Conservation (phyloP, 2,888 invertebrate genomes). For the Diarsia brunnea region DNA sequence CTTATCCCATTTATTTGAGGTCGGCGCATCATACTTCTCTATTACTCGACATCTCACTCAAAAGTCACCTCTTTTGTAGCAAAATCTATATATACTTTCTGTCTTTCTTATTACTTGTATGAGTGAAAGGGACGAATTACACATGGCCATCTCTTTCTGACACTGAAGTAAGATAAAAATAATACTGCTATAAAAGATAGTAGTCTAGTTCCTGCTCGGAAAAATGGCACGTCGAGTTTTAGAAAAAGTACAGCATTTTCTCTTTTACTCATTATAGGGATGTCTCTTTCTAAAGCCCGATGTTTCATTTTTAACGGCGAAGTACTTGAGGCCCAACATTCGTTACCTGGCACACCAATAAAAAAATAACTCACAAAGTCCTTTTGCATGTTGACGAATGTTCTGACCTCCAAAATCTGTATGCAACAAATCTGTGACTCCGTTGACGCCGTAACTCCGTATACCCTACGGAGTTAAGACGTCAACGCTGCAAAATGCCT, state of each 20-base stretch:
- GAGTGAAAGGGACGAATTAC: neutral
- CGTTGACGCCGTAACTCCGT: conserved; percentile 46
- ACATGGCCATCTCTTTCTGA: neutral
- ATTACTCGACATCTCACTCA: neutral
- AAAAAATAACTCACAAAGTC: neutral
- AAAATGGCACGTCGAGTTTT: neutral
- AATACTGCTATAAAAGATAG: neutral
- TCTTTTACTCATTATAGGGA: neutral
- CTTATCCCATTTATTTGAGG: neutral
- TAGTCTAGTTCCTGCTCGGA: neutral
- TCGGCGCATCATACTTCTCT: neutral
- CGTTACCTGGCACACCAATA: neutral
- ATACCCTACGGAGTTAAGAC: conserved; percentile 35
- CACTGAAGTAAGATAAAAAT: neutral
- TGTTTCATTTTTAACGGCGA: neutral
- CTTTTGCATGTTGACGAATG: conserved; percentile 6
- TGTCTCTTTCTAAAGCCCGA: neutral
- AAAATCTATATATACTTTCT: neutral
- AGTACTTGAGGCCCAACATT: conserved; percentile 24
- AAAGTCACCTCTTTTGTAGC: neutral
- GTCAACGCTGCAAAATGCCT: conserved; percentile 49
- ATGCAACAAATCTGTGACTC: conserved; percentile 43
- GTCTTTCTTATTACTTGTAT: neutral
- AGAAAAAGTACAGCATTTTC: neutral
- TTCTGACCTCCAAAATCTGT: conserved; percentile 19